Evolutionary conservation across 2,888 invertebrate genomes (phyloP).

Genomic region (Onchidella celtica): DNA sequence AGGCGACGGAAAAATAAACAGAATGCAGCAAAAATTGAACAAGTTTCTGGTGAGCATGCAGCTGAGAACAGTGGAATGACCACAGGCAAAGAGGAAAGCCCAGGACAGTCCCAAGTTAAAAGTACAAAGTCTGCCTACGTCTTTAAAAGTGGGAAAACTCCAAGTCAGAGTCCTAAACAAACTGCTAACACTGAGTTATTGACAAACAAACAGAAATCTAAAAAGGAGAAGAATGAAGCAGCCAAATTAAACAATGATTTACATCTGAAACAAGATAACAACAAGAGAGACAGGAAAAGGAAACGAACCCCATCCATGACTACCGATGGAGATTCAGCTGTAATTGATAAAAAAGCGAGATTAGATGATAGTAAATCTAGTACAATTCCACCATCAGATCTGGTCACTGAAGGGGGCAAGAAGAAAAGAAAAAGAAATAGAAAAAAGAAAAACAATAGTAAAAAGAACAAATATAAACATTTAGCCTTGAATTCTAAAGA

Average conservation of each 20-base stretch:
- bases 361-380: background rate
- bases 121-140: background rate
- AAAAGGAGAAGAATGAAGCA: background rate
- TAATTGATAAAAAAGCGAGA: background rate
- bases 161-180: background rate
- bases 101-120: too few relatives aligned
- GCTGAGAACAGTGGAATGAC: background rate
- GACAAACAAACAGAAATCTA: background rate
- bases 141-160: background rate
- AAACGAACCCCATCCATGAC: background rate
- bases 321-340: background rate
- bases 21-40: too few relatives aligned
- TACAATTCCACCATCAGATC: background rate
- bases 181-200: background rate
- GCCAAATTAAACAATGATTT: background rate
- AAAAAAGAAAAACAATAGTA: slow-evolving; percentile 60
- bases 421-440: slow-evolving; percentile 54
- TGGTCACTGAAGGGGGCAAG: background rate
- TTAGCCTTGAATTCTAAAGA: slow-evolving; percentile 49
- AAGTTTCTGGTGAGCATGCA: background rate
- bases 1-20: slow-evolving; percentile 21
- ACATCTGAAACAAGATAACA: too few relatives aligned
- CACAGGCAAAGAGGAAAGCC: background rate
- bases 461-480: slow-evolving; percentile 64
- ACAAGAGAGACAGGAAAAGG: slow-evolving; percentile 17